Conservation (phyloP, 2,797 vertebrate genomes). For the Molothrus ater region DNA sequence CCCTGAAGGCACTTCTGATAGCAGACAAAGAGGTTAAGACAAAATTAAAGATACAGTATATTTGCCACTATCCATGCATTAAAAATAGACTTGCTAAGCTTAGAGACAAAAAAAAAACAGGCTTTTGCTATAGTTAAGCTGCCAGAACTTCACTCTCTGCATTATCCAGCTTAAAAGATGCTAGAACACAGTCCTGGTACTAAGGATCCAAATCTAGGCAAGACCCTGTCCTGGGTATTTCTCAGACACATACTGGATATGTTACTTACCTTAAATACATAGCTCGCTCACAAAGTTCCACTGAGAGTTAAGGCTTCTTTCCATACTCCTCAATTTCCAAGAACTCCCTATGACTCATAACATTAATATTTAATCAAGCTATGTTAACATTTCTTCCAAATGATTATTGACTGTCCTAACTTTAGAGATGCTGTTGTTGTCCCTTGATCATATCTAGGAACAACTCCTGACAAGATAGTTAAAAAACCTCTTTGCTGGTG, state of each 20-base stretch:
- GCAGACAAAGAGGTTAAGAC: not conserved
- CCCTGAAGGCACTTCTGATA: not conserved
- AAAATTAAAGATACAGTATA: not conserved
- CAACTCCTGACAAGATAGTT: not conserved
- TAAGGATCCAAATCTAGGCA: not conserved
- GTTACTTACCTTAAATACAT: not conserved
- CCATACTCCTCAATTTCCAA: not conserved
- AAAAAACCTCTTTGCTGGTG: not conserved
- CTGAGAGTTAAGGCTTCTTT: not conserved
- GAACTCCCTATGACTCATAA: conserved; percentile 34
- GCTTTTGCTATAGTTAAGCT: not conserved
- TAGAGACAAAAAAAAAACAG: conserved; percentile 6
- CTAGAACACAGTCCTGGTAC: not conserved
- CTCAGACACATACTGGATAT: not conserved
- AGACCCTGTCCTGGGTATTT: not conserved
- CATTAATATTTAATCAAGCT: conserved; percentile 44
- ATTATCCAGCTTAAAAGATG: not conserved
- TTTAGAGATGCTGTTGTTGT: not conserved
- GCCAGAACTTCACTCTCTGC: not conserved
- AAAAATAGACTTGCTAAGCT: conserved; percentile 28
- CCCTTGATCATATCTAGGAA: conserved; percentile 25
- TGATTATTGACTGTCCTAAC: conserved; percentile 39
- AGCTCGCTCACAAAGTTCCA: not conserved
- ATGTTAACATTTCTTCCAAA: conserved; percentile 46
- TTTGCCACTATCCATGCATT: not conserved